These are phyloP conservation scores for Cotesia typhae DNA, from an alignment of 1,140 invertebrate genomes.

Conservation along the genomic window DNA sequence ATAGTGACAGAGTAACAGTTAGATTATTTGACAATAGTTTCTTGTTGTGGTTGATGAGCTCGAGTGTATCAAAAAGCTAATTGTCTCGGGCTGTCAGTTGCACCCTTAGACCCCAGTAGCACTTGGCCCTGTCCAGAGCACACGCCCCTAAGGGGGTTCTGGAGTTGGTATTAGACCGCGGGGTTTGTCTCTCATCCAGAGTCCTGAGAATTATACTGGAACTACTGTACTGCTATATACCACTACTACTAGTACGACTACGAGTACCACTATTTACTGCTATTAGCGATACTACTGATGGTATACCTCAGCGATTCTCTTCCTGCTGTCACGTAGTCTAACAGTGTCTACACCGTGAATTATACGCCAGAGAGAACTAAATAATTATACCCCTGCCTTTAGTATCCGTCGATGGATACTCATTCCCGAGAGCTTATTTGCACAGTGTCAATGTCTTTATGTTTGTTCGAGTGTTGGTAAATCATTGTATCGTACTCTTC, in stretches of 20 bases:
- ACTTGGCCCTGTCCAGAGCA: slow-evolving; percentile 60
- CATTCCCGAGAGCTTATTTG: slow-evolving; percentile 48
- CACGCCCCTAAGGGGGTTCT: slow-evolving; percentile 49
- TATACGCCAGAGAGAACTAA: slow-evolving; percentile 59
- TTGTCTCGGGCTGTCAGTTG: slow-evolving; percentile 62
- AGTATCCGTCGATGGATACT: slow-evolving; percentile 41
- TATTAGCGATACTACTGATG: too few relatives aligned
- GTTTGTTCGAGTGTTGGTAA: background rate
- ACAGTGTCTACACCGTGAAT: slow-evolving; percentile 49
- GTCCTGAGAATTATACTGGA: too few relatives aligned
- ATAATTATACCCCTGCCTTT: slow-evolving; percentile 58
- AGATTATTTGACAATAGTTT: slow-evolving; percentile 11
- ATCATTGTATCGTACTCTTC: too few relatives aligned
- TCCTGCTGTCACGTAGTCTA: slow-evolving; percentile 19
- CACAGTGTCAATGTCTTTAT: slow-evolving; percentile 45
- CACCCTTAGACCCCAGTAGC: slow-evolving; percentile 42
- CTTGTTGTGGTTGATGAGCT: slow-evolving; percentile 30
- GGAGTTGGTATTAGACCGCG: slow-evolving; percentile 6
- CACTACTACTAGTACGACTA: too few relatives aligned
- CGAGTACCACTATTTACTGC: too few relatives aligned
- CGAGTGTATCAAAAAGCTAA: slow-evolving; percentile 56
- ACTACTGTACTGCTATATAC: slow-evolving; percentile 19
- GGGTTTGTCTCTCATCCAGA: slow-evolving; percentile 36
- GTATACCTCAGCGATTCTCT: slow-evolving; percentile 10
- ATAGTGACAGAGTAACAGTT: background rate